Evolutionary conservation across 2,888 invertebrate genomes (phyloP), one percentile per base, ranked within the genome.

Genomic region (Drosophila fungiperda): DNA sequence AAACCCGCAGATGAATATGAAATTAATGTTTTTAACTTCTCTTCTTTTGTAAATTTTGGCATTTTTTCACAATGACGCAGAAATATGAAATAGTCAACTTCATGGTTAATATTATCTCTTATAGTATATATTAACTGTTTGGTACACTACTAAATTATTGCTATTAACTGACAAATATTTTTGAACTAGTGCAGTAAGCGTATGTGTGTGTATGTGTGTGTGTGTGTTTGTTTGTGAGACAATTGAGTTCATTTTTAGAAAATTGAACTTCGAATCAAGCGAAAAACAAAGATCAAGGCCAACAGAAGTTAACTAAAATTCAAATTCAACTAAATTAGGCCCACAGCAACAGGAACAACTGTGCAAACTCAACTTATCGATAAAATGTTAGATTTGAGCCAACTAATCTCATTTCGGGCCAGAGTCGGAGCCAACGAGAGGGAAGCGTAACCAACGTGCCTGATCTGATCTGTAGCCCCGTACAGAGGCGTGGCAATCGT

Each of bases 311-410:
- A 74, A 63, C 81, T 85, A 77, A 83, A 84, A 76, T 85, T 87
- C 76, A 76, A 85, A 57, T 48, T 49, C 53, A 68, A 57, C 52
- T 49, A 60, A 68, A 58, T 63, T 76, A 62, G 68, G 40, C 63
- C 32, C 45, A 71, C 67, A 67, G 62, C 60, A 68, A 68, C 48
- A 62, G 62, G 81, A 88, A 88, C 85, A 85, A 88, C 85, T 85
- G 85, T 85, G 66, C 68, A 85, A 85, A 88, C 29, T 29, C 67
- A 69, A 50, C 50, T 60, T 71, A 83, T 83, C 87, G 83, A 83
- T 83, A 79, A 62, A 62, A 62, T 40, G 55, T 48, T 49, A 32
- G 66, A 59, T 54, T 55, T 26, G 20, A 17, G 57, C 32, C 36
- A 5, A 26, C 23, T 23, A 48, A 65, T 66, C 54, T 53, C 11